Evolutionary conservation across 2,797 vertebrate genomes (phyloP).

Genomic region (Orientallactaga sibirica): DNA sequence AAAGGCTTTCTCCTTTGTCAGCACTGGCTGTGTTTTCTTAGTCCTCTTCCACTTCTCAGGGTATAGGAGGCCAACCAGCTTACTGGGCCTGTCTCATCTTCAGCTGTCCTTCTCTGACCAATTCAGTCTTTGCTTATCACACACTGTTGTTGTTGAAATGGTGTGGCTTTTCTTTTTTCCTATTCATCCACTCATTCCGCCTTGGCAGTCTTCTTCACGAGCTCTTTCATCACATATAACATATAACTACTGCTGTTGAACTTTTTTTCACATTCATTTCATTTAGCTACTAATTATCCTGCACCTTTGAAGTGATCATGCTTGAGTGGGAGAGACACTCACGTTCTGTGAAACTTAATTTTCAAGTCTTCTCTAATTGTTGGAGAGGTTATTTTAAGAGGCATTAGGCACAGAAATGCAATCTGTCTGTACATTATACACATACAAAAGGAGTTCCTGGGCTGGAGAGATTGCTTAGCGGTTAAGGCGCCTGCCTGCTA

Average conservation of each 20-base stretch:
- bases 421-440: neutral
- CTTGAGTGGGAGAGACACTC: neutral
- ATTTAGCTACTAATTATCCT: slow-evolving; percentile 27
- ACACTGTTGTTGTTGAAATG: neutral
- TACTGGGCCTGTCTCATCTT: neutral
- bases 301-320: slow-evolving; percentile 19
- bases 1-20: neutral
- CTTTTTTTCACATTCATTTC: neutral
- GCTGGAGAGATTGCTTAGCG: too few species aligned
- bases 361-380: slow-evolving; percentile 14
- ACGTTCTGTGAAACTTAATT: neutral
- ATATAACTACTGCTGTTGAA: neutral
- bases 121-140: neutral
- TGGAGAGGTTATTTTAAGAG: slow-evolving; percentile 21
- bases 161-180: neutral
- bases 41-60: neutral
- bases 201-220: neutral
- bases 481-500: too few species aligned
- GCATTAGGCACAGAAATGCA: neutral
- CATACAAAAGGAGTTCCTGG: neutral
- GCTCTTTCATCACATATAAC: neutral
- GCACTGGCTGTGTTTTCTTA: neutral
- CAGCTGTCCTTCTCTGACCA: slow-evolving; percentile 28
- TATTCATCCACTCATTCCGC: neutral
- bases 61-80: neutral